A percentile compares a stretch with the other conserved stretches of the same genome.
Conservation (phyloP, 2,797 vertebrate species). For the Pangasius krempfi region DNA sequence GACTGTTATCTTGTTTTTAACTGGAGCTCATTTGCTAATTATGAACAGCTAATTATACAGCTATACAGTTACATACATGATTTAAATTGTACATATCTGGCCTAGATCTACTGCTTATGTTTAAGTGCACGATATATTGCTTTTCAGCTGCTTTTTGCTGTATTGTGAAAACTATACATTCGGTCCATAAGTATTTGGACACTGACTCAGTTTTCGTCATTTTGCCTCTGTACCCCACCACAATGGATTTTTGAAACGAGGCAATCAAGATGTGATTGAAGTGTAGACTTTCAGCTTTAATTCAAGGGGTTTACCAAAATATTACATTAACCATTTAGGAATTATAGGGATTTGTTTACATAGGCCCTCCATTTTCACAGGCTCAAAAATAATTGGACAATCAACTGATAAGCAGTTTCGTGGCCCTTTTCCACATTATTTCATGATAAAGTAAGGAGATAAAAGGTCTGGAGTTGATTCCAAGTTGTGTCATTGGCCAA, state of each 20-base stretch:
- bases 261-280: background rate
- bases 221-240: background rate
- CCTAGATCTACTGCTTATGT: background rate
- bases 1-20: background rate
- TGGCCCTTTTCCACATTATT: background rate
- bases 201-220: background rate
- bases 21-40: background rate
- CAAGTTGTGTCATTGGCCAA: background rate
- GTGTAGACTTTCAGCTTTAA: background rate
- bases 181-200: background rate
- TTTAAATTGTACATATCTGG: background rate
- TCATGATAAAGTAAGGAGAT: background rate
- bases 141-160: background rate
- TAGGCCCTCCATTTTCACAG: background rate
- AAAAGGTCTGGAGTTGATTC: background rate
- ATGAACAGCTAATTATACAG: background rate
- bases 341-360: background rate
- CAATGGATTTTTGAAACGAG: background rate
- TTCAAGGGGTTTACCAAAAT: background rate
- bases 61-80: background rate
- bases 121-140: background rate
- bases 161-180: background rate
- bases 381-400: background rate
- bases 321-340: background rate
- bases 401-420: background rate